Base-by-base conservation (phyloP, 1,140 invertebrate species). In the Hyles vespertilio region DNA sequence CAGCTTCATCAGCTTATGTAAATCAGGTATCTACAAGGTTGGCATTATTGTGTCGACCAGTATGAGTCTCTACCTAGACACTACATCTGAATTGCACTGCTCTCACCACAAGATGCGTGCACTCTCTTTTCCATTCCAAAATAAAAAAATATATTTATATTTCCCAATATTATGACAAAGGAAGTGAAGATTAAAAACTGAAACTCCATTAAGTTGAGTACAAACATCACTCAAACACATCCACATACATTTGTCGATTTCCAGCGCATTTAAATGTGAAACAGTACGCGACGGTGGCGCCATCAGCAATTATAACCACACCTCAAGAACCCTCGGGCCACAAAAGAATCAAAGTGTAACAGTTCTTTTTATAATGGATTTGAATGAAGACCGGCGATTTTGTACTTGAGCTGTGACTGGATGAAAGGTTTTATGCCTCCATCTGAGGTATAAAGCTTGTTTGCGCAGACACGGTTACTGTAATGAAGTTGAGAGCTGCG, bases 351-450 rank as follows among this genome's bases (percentile, higher is more conserved):
- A 55, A 5, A 11, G 8, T 36, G 22, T 7, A 34, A 54, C 3
- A 34, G 58, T 8, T 61, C 56, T 43, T 8, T 10, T 34, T 51
- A 61, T n/a, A 58, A 12, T 58, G 58, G 58, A 57, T 32, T 32
- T 9, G 10, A 58, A 55, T 65, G 44, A 56, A 63, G 47, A 44
- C 51, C 49, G 55, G 44, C 57, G 65, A 65, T 68, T 71, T 65
- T 61, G 57, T 62, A 71, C 69, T 71, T 63, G 52, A 62, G 55
- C 51, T 59, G 60, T 47, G 56, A 51, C 52, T 10, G 55, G 53
- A 56, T 68, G 62, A 71, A 71, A 65, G 65, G 65, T 63, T 71
- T 62, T 63, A 67, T 65, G 58, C 59, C 54, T 62, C 62, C 58
- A 63, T 65, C 54, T 32, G 12, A 62, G 44, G 8, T 44, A 44